Conservation (phyloP, 2,113 vertebrate genomes). For the Mugil cephalus region DNA sequence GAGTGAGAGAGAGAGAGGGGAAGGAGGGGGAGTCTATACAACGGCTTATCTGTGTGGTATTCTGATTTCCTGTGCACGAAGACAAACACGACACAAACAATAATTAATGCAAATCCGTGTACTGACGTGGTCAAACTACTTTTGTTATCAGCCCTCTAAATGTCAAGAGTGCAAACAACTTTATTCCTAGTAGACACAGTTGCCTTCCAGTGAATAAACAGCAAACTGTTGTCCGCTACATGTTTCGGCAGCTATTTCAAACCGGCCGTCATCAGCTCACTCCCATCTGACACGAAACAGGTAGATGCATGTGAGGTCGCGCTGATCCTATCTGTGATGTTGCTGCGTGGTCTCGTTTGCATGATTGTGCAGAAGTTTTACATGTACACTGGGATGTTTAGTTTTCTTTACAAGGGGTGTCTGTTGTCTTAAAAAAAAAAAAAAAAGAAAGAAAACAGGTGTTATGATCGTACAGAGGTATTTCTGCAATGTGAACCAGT, state of each 20-base stretch:
- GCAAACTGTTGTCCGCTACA: too few species aligned
- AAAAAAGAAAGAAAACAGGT: background rate
- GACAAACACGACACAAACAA: background rate
- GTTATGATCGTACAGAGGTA: background rate
- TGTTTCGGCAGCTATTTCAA: background rate
- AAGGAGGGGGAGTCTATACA: conserved; percentile 13
- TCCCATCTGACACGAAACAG: background rate
- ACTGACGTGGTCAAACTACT: background rate
- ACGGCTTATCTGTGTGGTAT: conserved; percentile 37
- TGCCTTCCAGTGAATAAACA: background rate
- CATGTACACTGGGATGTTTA: background rate
- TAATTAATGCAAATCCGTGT: background rate
- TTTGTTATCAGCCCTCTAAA: too few species aligned
- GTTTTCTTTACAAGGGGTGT: background rate
- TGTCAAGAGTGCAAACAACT: background rate
- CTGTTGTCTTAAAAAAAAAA: conserved; percentile 1
- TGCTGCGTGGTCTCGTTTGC: conserved; percentile 28
- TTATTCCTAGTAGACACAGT: background rate
- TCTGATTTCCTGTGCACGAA: conserved; percentile 53
- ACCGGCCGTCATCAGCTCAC: background rate
- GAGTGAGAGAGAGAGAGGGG: conserved; percentile 15
- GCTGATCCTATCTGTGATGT: too few species aligned
- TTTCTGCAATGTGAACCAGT: too few species aligned
- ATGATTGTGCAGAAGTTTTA: conserved; percentile 48
- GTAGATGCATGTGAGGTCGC: background rate